Percentiles rank a stretch among this genome's conserved stretches.
phyloP scores from a whole-genome alignment of 2,113 vertebrate species.

The Dasyornis broadbenti region DNA sequence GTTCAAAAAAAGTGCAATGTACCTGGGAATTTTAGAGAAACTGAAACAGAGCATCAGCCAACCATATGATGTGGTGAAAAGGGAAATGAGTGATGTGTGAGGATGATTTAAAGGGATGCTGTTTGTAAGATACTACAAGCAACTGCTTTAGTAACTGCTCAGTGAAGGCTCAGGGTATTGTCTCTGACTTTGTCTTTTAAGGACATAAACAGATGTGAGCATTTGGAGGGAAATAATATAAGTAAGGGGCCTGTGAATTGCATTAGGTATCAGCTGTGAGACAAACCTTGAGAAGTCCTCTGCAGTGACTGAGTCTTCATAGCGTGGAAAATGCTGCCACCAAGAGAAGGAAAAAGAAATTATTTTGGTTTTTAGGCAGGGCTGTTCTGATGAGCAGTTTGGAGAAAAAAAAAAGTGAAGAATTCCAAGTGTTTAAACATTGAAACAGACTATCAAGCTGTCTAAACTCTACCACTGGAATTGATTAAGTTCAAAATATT shows the following conservation, averaged over 20 bases:
- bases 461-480: not conserved
- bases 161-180: not conserved
- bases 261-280: not conserved
- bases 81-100: fast-evolving
- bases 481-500: not conserved
- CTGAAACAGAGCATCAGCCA: not conserved
- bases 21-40: not conserved
- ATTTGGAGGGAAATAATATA: not conserved
- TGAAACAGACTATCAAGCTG: not conserved
- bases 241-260: not conserved
- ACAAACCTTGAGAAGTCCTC: not conserved
- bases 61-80: not conserved
- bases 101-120: not conserved
- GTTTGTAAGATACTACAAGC: not conserved
- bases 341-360: not conserved
- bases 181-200: not conserved
- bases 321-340: not conserved
- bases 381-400: not conserved
- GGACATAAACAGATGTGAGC: not conserved
- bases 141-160: not conserved
- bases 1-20: not conserved
- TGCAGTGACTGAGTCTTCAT: not conserved
- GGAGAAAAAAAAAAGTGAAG: not conserved
- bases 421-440: not conserved
- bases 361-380: not conserved